Conservation (phyloP, 1,140 invertebrate species). For the Drosophila bifasciata region DNA sequence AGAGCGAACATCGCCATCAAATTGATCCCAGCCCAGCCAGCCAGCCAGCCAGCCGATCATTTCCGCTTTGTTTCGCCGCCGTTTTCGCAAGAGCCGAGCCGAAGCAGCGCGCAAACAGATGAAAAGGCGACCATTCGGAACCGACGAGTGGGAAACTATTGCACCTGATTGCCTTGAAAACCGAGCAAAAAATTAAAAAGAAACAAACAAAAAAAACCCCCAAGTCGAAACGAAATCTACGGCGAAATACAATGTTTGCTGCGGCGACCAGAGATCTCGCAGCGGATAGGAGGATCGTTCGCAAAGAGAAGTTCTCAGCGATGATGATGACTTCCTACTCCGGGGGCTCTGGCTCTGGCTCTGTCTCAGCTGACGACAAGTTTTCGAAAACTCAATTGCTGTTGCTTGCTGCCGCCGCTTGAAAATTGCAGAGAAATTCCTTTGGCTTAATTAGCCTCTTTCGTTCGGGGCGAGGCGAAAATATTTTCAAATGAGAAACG, state of each 20-base stretch:
- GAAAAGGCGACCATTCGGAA: slow-evolving; percentile 71
- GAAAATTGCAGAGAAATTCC: slow-evolving; percentile 81
- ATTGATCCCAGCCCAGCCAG: slow-evolving; percentile 19
- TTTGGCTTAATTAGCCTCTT: slow-evolving; percentile 82
- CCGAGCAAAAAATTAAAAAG: slow-evolving; percentile 49
- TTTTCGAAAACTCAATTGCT: slow-evolving; percentile 75
- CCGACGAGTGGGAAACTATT: slow-evolving; percentile 63
- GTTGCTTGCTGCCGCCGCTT: slow-evolving; percentile 36
- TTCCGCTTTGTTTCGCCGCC: slow-evolving; percentile 72
- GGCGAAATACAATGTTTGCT: slow-evolving; percentile 29
- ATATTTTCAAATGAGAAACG: slow-evolving; percentile 80
- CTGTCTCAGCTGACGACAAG: slow-evolving; percentile 73
- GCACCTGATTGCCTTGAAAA: slow-evolving; percentile 82
- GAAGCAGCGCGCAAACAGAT: slow-evolving; percentile 16
- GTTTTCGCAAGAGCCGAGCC: slow-evolving; percentile 32
- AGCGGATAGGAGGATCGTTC: slow-evolving; percentile 12
- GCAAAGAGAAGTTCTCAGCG: slow-evolving; percentile 47
- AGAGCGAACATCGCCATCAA: slow-evolving; percentile 45
- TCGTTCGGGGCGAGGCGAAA: slow-evolving; percentile 79
- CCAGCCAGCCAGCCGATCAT: slow-evolving; percentile 43
- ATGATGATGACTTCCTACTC: slow-evolving; percentile 55
- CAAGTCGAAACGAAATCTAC: slow-evolving; percentile 41
- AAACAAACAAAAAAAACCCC: slow-evolving; percentile 67
- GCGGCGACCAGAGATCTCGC: slow-evolving; percentile 2
- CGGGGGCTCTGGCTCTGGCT: slow-evolving; percentile 34